A percentile compares a stretch with the other conserved stretches of the same genome.
These are phyloP conservation scores for Episyrphus balteatus DNA, from an alignment of 1,140 invertebrate genomes.

Conservation along the genomic window DNA sequence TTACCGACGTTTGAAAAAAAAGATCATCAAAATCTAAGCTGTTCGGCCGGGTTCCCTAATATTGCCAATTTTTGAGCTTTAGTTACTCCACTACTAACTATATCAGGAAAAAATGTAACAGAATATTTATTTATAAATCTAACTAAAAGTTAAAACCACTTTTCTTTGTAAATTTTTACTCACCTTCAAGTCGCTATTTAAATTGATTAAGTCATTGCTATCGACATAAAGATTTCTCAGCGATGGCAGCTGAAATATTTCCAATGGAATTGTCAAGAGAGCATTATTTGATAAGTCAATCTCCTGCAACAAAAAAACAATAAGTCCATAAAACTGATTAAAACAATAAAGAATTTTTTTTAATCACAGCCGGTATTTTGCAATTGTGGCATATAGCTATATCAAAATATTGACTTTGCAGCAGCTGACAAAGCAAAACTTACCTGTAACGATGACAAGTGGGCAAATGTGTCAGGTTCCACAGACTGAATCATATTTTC, in stretches of 20 bases:
- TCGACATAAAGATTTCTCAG: slow-evolving; percentile 46
- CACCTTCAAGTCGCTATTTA: slow-evolving; percentile 32
- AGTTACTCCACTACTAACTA: too few species aligned
- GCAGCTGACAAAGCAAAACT: neutral
- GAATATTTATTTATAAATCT: too few species aligned
- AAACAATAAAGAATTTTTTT: neutral
- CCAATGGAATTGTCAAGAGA: slow-evolving; percentile 41
- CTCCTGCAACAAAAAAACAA: slow-evolving; percentile 22
- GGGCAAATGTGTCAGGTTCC: slow-evolving; percentile 42
- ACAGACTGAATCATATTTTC: slow-evolving; percentile 50
- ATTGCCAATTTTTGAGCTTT: too few species aligned
- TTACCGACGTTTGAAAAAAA: too few species aligned
- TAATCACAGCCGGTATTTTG: too few species aligned
- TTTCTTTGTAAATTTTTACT: slow-evolving; percentile 2
- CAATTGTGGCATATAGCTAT: too few species aligned
- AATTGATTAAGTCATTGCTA: slow-evolving; percentile 41
- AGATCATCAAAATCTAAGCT: too few species aligned
- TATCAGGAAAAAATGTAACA: too few species aligned
- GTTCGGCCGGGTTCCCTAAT: too few species aligned
- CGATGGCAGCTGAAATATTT: slow-evolving; percentile 44
- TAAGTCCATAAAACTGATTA: slow-evolving; percentile 1
- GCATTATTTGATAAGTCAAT: slow-evolving; percentile 48
- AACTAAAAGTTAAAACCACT: too few species aligned
- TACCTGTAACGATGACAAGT: slow-evolving; percentile 39
- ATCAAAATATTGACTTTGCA: too few species aligned